These are phyloP conservation scores for Lamprotornis superbus DNA, from an alignment of 2,113 vertebrate genomes.

Conservation along the genomic window DNA sequence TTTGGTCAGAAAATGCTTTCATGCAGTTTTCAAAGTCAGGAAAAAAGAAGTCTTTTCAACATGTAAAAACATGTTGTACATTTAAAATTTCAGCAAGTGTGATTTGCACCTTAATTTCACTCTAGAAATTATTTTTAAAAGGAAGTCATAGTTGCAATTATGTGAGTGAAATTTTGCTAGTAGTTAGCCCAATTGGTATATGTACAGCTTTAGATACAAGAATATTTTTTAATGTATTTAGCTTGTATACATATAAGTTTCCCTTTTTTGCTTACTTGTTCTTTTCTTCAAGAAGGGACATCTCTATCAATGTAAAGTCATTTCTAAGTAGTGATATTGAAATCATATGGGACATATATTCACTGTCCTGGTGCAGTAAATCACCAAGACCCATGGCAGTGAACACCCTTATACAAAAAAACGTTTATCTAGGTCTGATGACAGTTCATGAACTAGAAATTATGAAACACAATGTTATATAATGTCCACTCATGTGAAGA, in stretches of 20 bases:
- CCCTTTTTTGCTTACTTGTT: neutral
- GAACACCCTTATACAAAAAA: neutral
- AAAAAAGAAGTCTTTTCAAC: neutral
- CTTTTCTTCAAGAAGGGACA: neutral
- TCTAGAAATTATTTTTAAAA: neutral
- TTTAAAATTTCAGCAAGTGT: neutral
- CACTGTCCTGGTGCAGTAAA: neutral
- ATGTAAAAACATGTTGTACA: neutral
- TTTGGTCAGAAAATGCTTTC: neutral
- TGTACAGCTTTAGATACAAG: neutral
- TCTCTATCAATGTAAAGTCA: neutral
- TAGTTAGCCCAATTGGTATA: neutral
- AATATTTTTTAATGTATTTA: neutral
- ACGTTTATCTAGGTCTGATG: neutral
- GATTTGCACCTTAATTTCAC: neutral
- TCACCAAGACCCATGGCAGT: neutral
- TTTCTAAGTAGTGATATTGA: neutral
- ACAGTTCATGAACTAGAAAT: neutral
- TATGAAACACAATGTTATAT: neutral
- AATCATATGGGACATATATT: neutral
- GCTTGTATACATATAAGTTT: accelerated
- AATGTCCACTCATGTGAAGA: neutral
- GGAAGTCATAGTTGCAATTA: neutral
- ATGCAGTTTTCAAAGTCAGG: neutral
- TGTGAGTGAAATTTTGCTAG: neutral